phyloP scores from a whole-genome alignment of 1,140 invertebrate genomes.

The Polypedilum pembai region DNA sequence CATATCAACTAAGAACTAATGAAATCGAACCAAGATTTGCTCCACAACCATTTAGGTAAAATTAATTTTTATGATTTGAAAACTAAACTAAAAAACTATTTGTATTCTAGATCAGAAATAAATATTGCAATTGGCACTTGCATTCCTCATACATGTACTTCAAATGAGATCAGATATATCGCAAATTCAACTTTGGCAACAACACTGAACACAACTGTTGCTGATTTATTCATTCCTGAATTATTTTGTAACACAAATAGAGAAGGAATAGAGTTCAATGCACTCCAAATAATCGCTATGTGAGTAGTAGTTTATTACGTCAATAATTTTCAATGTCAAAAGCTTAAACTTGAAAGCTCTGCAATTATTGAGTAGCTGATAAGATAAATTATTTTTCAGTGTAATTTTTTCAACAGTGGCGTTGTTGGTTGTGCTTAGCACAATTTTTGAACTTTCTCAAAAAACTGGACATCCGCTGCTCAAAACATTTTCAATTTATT shows the following conservation, averaged over 20 bases:
- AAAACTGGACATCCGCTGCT: not conserved
- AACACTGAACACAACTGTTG: not conserved
- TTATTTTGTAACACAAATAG: not conserved
- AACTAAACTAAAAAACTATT: not conserved
- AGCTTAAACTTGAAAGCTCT: not conserved
- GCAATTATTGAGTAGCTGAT: not conserved
- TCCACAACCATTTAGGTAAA: not conserved
- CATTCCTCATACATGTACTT: not conserved
- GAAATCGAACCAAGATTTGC: not conserved
- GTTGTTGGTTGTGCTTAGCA: not conserved
- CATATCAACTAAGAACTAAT: not conserved
- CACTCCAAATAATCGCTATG: not conserved
- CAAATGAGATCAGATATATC: not conserved
- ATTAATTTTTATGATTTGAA: not conserved
- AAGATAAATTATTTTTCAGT: not conserved
- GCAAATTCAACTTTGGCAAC: not conserved
- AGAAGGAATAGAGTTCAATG: not conserved
- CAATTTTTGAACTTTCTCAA: not conserved
- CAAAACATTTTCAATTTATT: not conserved
- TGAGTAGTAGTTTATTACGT: not conserved
- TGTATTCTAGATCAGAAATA: not conserved
- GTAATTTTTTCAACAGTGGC: not conserved
- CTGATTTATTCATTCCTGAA: not conserved
- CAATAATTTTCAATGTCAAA: no score
- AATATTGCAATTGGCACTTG: not conserved